Base-by-base conservation (phyloP, 2,113 vertebrate species). In the Sakesphorus luctuosus region DNA sequence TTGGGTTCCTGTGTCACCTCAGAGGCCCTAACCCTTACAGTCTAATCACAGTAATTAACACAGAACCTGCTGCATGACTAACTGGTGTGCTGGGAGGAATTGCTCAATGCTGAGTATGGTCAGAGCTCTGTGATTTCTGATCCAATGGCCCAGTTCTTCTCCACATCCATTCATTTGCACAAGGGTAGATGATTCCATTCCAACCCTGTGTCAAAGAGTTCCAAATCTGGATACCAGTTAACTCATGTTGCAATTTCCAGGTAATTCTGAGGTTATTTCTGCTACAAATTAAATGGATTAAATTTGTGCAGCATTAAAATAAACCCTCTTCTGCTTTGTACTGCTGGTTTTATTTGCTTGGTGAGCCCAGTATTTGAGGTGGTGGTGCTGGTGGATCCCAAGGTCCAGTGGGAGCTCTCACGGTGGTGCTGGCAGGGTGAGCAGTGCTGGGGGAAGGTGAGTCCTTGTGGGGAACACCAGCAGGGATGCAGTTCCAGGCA, bases 311-410 rank as follows among this genome's bases (percentile, higher is more conserved):
- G 38, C 87, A 94, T 67, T 71, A 84, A 91, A 96, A 90, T 33
- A 84, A 78, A 68, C 24, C 47, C 53, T 49, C 62, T 6, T 53
- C 83, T 86, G 29, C 53, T 4, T 20, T 74, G 52, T 65, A 79
- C 66, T 73, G 66, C 87, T 69, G 38, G 44, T 76, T 69, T 21
- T 31, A 17, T 74, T 94, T 88, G 87, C 85, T 87, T 90, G 84
- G 73, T 71, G n/a, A 74, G 50, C 74, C 77, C 71, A 84, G 16
- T n/a, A 19, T 85, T 46, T 84, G 91, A 18, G 14, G 93, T 76
- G 78, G 76, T 88, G 89, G 53, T 21, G 66, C 47, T 89, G 52
- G 75, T 97, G 90, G 77, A 56, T 96, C 84, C 53, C 78, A 58
- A 91, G 94, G 81, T 59, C 75, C 87, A 85, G 76, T 13, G 26